Percentiles rank a stretch among this genome's conserved stretches.
Conservation (phyloP, 2,113 vertebrate genomes). For the Varanus komodoensis region DNA sequence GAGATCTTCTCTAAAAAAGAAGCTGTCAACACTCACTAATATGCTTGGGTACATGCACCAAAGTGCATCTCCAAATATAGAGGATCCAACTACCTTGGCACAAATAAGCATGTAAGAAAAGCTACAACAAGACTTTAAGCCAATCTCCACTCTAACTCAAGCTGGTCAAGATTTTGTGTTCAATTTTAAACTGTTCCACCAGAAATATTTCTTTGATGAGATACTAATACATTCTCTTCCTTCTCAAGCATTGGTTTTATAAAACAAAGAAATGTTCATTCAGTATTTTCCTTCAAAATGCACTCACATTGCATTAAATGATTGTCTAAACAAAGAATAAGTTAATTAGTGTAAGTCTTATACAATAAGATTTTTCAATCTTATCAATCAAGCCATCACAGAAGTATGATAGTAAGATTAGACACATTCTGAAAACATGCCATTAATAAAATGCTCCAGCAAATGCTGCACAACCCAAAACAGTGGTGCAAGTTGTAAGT, state of each 20-base stretch:
- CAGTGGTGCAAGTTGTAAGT: not conserved
- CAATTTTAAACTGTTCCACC: slow-evolving; percentile 47
- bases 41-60: slow-evolving; percentile 51
- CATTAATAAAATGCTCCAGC: not conserved
- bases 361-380: not conserved
- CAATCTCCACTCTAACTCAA: slow-evolving; percentile 38
- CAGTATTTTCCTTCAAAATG: slow-evolving; percentile 1
- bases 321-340: not conserved
- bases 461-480: slow-evolving; percentile 1
- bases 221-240: slow-evolving; percentile 14
- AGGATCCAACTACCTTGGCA: slow-evolving; percentile 46
- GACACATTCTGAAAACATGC: not conserved
- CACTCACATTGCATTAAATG: not conserved
- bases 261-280: not conserved
- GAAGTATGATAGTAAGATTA: not conserved
- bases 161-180: slow-evolving; percentile 32
- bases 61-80: slow-evolving; percentile 69
- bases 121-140: slow-evolving; percentile 16
- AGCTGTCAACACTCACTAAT: slow-evolving; percentile 48
- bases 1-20: slow-evolving; percentile 51
- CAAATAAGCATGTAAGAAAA: slow-evolving; percentile 45
- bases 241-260: slow-evolving; percentile 28
- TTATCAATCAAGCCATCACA: not conserved
- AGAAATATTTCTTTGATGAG: slow-evolving; percentile 35
- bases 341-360: slow-evolving; percentile 11